Evolutionary conservation across 2,888 invertebrate species (phyloP), one percentile per base, ranked within the genome.

Genomic region (Homarus gammarus): DNA sequence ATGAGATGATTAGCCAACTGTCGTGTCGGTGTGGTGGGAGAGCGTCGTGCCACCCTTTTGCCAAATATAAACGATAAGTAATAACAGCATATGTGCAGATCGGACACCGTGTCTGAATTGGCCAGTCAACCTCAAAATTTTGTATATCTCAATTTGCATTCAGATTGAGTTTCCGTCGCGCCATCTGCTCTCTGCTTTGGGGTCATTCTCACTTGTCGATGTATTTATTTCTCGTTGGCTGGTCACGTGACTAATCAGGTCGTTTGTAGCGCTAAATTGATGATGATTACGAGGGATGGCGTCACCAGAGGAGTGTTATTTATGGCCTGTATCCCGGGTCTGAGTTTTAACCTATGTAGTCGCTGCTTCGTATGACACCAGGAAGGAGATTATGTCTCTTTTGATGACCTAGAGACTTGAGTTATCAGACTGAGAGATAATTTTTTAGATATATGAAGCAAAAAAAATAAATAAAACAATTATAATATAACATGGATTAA

Each of bases 101-200:
- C 81, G 61, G 81, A 70, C 79, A 87, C 86, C 79, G 72, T 79
- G 64, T 36, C 87, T 15, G 56, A 84, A 87, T 87, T 87, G 87
- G 72, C 44, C 82, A 87, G 87, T 87, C 73, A 87, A 64, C 87
- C 87, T 73, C 73, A 87, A 78, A 56, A 87, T 87, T 87, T 87
- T 87, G 81, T 81, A 82, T 85, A 85, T 81, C 61, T 33, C 72
- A 75, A 87, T 87, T 87, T 87, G 87, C 81, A 81, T 87, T 87
- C 81, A 81, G 87, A 87, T 87, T 81, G 87, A 72, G 87, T 61
- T 87, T 70, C 81, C 38, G 86, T 68, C 51, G 70, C 78, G 78
- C 86, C 86, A 86, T 86, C 86, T 86, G 86, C 86, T 70, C 56
- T 22, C 49, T 36, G 33, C 15, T 70, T 70, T 33, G 68, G 86